Percentiles rank a stretch among this genome's conserved stretches.
phyloP scores from a whole-genome alignment of 2,797 vertebrate genomes.

The Gymnopithys bicolor region DNA sequence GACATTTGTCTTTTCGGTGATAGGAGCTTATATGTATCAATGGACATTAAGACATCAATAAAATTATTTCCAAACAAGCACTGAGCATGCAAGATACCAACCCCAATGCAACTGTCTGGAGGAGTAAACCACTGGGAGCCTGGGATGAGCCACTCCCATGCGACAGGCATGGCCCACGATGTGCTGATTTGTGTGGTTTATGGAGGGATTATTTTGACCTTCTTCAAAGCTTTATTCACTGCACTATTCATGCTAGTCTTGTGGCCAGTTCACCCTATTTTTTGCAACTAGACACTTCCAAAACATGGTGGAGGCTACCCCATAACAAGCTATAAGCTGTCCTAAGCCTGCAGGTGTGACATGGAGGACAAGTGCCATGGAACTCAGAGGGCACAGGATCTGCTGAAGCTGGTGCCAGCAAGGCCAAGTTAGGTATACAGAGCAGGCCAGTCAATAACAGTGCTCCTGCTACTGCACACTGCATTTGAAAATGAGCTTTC shows the following conservation, averaged over 20 bases:
- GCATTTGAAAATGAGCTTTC: not conserved
- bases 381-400: not conserved
- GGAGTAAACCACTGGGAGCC: not conserved
- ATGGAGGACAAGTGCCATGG: rapidly evolving
- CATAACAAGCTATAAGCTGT: not conserved
- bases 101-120: not conserved
- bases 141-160: not conserved
- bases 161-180: not conserved
- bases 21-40: not conserved
- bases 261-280: not conserved
- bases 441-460: not conserved
- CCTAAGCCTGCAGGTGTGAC: not conserved
- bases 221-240: not conserved
- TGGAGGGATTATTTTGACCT: not conserved
- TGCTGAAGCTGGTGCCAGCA: not conserved
- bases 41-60: not conserved
- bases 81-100: not conserved
- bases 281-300: not conserved
- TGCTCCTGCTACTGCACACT: rapidly evolving
- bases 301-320: not conserved
- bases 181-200: not conserved
- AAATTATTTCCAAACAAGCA: not conserved
- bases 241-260: not conserved
- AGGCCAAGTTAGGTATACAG: not conserved
- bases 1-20: not conserved